Evolutionary conservation across 92 coral and sea anemone genomes (phyloP).

Genomic region (Umimayanthus kanabou): DNA sequence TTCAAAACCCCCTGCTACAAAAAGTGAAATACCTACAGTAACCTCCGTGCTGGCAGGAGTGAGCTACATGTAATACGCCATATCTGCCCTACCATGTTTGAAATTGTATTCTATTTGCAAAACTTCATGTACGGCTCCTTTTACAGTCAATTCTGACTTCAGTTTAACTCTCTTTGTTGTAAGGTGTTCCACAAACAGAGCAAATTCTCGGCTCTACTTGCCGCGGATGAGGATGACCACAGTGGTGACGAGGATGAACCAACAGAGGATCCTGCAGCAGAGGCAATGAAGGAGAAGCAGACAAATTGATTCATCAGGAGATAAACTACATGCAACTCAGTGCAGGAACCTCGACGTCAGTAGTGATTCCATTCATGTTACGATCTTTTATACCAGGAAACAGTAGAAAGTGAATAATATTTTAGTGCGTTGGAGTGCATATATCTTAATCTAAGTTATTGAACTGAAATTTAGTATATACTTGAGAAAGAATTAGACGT

Average conservation of each 20-base stretch:
- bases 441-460: conserved; percentile 32
- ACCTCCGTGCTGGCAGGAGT: no score
- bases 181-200: conserved; percentile 91
- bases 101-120: no score
- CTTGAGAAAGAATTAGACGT: neutral
- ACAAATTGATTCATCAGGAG: conserved; percentile 1
- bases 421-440: conserved; percentile 36
- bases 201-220: conserved; percentile 86
- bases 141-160: neutral
- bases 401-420: conserved; percentile 17
- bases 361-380: neutral
- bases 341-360: neutral
- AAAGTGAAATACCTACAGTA: no score
- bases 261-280: neutral
- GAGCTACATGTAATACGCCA: no score
- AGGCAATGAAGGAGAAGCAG: neutral
- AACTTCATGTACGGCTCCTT: no score
- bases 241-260: conserved; percentile 45
- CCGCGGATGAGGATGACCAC: conserved; percentile 63
- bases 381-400: conserved; percentile 25
- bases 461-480: neutral
- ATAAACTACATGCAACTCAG: neutral
- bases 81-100: no score
- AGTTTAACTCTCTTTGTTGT: neutral
- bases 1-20: no score